Percentiles rank a stretch among this genome's conserved stretches.
phyloP scores from a whole-genome alignment of 2,113 vertebrate genomes.

The Sus scrofa region T2T-Sscrofa CM000820.6:81823501-81824000 shows the following conservation, averaged over 20 bases:
- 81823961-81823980: not conserved
- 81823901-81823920: conserved; percentile 50
- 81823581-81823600: not conserved
- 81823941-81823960: conserved; percentile 30
- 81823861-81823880: not conserved
- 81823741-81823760: conserved; percentile 26
- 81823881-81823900: conserved; percentile 16
- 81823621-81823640: conserved; percentile 28
- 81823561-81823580: conserved; percentile 32
- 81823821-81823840: conserved; percentile 53
- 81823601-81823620: conserved; percentile 17
- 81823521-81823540: conserved; percentile 18
- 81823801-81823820: not conserved
- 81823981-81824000: not conserved
- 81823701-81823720: not conserved
- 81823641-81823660: not conserved
- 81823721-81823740: not conserved
- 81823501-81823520: not conserved
- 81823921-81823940: not conserved
- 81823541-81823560: not conserved
- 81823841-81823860: conserved; percentile 6
- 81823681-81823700: not conserved
- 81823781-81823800: conserved; percentile 12
- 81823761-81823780: not conserved
- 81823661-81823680: conserved; percentile 6